These are phyloP conservation scores for Arrhopalites spinosus DNA, from an alignment of 2,888 invertebrate species.

Conservation along the genomic window DNA sequence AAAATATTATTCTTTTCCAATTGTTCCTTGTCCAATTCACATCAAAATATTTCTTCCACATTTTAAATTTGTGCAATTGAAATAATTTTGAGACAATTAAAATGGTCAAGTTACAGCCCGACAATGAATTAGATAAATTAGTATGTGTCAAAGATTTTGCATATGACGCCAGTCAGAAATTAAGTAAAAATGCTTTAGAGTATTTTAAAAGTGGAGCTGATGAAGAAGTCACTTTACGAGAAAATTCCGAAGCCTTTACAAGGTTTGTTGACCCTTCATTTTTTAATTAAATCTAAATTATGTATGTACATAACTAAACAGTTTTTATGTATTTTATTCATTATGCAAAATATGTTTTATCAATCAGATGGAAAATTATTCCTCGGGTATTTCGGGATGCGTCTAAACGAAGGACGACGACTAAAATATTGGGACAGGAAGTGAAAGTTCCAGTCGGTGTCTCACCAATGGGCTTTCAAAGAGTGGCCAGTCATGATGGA, in stretches of 20 bases:
- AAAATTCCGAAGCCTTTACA: constrained; percentile 70
- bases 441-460: constrained; percentile 78
- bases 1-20: too few species aligned
- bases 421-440: constrained; percentile 68
- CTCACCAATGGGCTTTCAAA: constrained; percentile 88
- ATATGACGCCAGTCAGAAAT: constrained; percentile 67
- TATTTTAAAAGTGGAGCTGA: constrained; percentile 88
- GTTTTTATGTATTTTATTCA: neutral
- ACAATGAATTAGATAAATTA: constrained; percentile 29
- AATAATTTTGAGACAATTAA: constrained; percentile 1
- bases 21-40: too few species aligned
- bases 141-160: constrained; percentile 70
- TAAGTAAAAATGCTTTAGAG: constrained; percentile 74
- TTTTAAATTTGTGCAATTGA: neutral
- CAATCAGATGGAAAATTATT: constrained; percentile 65
- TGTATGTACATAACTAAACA: neutral
- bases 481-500: constrained; percentile 86
- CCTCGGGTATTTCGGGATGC: constrained; percentile 79
- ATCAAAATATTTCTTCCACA: neutral
- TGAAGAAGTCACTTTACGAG: constrained; percentile 72
- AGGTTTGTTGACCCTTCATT: neutral
- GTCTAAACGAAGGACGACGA: constrained; percentile 67
- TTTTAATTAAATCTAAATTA: neutral
- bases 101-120: constrained; percentile 28
- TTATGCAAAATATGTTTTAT: neutral